Evolutionary conservation across 2,888 invertebrate species (phyloP).

Genomic region (Oscheius onirici): DNA sequence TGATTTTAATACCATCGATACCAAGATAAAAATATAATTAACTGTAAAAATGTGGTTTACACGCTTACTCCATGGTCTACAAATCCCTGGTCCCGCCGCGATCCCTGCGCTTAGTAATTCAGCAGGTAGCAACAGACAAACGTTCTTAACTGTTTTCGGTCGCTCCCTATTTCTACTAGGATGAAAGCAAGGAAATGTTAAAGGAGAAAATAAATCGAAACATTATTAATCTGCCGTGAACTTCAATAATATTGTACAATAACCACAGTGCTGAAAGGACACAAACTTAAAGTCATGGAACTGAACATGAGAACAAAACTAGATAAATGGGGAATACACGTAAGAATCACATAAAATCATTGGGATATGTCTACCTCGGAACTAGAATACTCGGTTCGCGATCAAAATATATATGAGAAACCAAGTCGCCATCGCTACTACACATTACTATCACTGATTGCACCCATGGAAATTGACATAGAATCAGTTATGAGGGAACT

Average conservation of each 20-base stretch:
- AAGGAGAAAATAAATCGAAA: background rate
- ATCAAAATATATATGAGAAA: background rate
- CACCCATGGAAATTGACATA: constrained; percentile 31
- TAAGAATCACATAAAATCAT: background rate
- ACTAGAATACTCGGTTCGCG: background rate
- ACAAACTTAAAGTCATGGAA: constrained; percentile 16
- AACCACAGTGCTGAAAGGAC: background rate
- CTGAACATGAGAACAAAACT: background rate
- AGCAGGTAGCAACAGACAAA: too few species aligned
- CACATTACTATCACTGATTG: constrained; percentile 24
- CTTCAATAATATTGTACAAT: constrained; percentile 15
- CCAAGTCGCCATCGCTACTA: background rate
- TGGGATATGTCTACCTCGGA: constrained; percentile 13
- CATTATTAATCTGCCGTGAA: background rate
- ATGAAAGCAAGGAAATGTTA: background rate
- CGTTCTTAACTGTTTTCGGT: too few species aligned
- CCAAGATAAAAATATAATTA: too few species aligned
- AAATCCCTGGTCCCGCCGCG: too few species aligned
- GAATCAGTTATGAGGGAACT: constrained; percentile 24
- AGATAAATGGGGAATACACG: constrained; percentile 5
- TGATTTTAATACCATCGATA: too few species aligned
- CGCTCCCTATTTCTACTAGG: too few species aligned
- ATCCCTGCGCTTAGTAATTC: too few species aligned
- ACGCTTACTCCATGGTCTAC: too few species aligned
- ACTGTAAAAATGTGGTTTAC: too few species aligned